Evolutionary conservation across 2,888 invertebrate genomes (phyloP), one percentile per base, ranked within the genome.

Genomic region (Achlya flavicornis): DNA sequence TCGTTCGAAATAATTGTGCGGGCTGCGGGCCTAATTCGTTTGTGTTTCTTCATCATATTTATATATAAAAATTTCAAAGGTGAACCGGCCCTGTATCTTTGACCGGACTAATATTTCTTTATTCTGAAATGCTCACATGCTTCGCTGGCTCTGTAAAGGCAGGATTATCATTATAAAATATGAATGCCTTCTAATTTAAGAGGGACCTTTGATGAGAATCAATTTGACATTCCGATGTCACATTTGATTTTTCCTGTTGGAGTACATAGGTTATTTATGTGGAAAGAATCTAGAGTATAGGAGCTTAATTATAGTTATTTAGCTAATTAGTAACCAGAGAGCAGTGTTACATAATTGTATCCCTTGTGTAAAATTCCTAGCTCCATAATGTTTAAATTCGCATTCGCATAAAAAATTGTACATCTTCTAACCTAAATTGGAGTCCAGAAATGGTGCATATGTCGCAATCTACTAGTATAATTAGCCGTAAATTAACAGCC

Each of bases 1-100:
- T 73, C 76, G 76, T 80, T 77, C 72, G 85, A 87, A 85, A 88
- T 90, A 89, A 91, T 91, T 90, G 88, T 86, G 86, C 81, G 86
- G 87, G 84, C 68, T 78, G 74, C 70, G 70, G 73, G 72, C 74
- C 81, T 87, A 86, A 88, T 88, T 89, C 85, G 82, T 85, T 86
- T 80, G 80, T 79, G 74, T 80, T 85, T 86, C 85, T 84, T 86
- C 85, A 77, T 77, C 81, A 79, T 76, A 78, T 76, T 81, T 79
- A 77, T 77, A 19, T 53, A 53, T 53, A 53, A 16, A 16, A 80
- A 78, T 76, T 80, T 75, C 77, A 78, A 81, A 73, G 74, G 67
- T 64, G 74, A 69, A 53, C 19, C 16, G 65, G 65, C 63, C 70
- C 72, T 69, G 74, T 83, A 79, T 84, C 81, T 84, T 78, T 76